These are phyloP conservation scores for Spodoptera picta DNA, from an alignment of 2,888 invertebrate species.

Conservation along the genomic window DNA sequence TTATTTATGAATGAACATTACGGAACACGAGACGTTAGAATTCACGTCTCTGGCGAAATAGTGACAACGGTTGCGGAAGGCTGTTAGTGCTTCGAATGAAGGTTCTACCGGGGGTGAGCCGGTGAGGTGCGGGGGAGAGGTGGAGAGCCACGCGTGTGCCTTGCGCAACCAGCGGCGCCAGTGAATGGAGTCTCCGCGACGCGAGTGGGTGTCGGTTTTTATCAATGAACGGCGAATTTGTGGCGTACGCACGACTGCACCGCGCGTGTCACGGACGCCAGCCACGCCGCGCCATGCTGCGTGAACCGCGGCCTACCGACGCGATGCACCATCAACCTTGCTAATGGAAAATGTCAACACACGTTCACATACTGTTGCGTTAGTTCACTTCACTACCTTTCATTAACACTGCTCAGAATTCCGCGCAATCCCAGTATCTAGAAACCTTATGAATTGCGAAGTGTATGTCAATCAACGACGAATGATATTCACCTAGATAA, in stretches of 20 bases:
- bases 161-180: slow-evolving; percentile 84
- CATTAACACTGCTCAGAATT: slow-evolving; percentile 28
- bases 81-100: slow-evolving; percentile 67
- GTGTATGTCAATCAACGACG: slow-evolving; percentile 17
- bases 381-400: slow-evolving; percentile 38
- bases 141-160: slow-evolving; percentile 72
- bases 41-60: slow-evolving; percentile 56
- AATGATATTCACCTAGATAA: slow-evolving; percentile 14
- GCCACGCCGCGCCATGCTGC: slow-evolving; percentile 21
- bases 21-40: slow-evolving; percentile 37
- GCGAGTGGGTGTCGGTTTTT: slow-evolving; percentile 84
- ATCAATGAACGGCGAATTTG: slow-evolving; percentile 87
- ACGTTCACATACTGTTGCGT: slow-evolving; percentile 58
- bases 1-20: slow-evolving; percentile 44
- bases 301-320: slow-evolving; percentile 68
- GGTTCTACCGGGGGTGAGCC: slow-evolving; percentile 62
- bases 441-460: slow-evolving; percentile 15
- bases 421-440: slow-evolving; percentile 10
- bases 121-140: slow-evolving; percentile 49
- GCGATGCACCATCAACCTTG: slow-evolving; percentile 69
- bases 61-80: slow-evolving; percentile 70
- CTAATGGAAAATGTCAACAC: slow-evolving; percentile 82
- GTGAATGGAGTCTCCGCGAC: slow-evolving; percentile 81
- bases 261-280: slow-evolving; percentile 80
- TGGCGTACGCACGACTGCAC: slow-evolving; percentile 78